Percentiles rank a stretch among this genome's conserved stretches.
Evolutionary conservation across 2,113 vertebrate species (phyloP).

Genomic region (Todiramphus saurophagus): DNA sequence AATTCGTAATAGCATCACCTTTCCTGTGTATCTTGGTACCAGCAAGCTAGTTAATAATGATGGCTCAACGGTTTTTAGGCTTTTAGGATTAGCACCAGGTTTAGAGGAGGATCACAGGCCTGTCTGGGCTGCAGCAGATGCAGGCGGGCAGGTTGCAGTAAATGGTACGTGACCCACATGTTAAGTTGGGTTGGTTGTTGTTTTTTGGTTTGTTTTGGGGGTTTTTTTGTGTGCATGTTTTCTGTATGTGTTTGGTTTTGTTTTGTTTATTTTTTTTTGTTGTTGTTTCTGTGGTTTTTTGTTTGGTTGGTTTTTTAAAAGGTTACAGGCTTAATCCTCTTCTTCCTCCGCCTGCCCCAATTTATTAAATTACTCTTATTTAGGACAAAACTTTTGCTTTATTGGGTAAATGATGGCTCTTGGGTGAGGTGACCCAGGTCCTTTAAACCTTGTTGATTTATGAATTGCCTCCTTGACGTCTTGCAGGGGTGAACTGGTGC

Average conservation of each 20-base stretch:
- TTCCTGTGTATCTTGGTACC: background rate
- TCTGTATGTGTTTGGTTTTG: no score
- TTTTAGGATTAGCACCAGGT: constrained; percentile 38
- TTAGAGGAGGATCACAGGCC: background rate
- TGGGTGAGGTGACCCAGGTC: background rate
- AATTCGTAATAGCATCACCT: background rate
- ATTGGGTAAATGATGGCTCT: background rate
- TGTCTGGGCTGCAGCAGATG: background rate
- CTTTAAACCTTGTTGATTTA: background rate
- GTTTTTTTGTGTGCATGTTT: no score
- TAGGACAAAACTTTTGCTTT: background rate
- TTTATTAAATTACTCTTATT: background rate
- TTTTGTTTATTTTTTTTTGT: no score
- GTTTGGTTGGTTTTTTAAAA: background rate
- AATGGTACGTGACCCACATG: background rate
- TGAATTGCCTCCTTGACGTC: background rate
- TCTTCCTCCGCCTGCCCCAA: background rate
- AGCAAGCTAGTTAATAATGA: constrained; percentile 4
- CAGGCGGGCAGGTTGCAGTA: background rate
- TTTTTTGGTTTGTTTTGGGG: background rate
- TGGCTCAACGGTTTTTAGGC: constrained; percentile 23
- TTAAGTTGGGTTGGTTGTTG: background rate
- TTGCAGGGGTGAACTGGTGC: background rate
- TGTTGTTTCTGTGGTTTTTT: background rate
- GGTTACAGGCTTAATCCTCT: background rate